Evolutionary conservation across 2,888 invertebrate genomes (phyloP), one percentile per base, ranked within the genome.

Genomic region (Polymixis lichenea): DNA sequence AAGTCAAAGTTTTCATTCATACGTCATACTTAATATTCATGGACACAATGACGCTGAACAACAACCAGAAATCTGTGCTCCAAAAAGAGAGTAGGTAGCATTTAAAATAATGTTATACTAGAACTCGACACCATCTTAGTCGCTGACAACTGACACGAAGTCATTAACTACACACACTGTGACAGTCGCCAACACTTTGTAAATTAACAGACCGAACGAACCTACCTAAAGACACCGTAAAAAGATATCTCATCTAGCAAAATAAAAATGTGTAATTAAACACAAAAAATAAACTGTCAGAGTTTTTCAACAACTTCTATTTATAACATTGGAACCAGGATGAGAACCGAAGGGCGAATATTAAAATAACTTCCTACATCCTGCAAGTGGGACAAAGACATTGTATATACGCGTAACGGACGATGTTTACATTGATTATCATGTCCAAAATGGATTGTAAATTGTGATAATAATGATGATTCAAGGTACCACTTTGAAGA

Each of bases 321-420:
- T 88, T 89, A 91, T 89, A 90, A 88, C 86, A 89, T 91, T 89
- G 88, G 77, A 90, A 89, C 86, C 86, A 82, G 88, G 91, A 90
- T 90, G 92, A 91, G 89, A 91, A 77, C 87, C 80, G 92, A 93
- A 94, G 93, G 93, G 86, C 91, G 87, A 79, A 89, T 90, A 89
- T 91, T 83, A 89, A 91, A 92, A 93, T 91, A 90, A 91, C 92
- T 92, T 91, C 89, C 89, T 90, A 75, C 92, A 90, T 92, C 89
- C 90, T 89, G 92, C 80, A 83, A 89, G 78, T 78, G 84, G 90
- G 89, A 95, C 95, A 95, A 95, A 95, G 94, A 90, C 92, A 86
- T 91, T 92, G 89, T 91, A 89, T 86, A 84, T 81, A 83, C 87
- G 81, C 78, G 83, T 87, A 83, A 86, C 81, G 75, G 56, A 86